These are phyloP conservation scores for Bradypodion ventrale DNA, from an alignment of 2,797 vertebrate species.

Conservation along the genomic window DNA sequence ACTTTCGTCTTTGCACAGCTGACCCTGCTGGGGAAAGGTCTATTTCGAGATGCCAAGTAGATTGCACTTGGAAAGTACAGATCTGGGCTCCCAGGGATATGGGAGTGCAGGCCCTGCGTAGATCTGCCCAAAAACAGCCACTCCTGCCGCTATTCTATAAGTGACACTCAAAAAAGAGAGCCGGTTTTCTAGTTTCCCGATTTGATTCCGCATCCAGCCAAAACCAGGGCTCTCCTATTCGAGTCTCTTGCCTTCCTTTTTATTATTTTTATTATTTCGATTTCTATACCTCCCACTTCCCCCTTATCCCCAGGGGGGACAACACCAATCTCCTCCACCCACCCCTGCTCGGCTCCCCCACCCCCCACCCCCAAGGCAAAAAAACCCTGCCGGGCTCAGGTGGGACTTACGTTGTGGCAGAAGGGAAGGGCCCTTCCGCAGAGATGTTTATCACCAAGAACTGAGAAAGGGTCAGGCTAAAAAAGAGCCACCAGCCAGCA, in stretches of 20 bases:
- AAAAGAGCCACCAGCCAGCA: conserved; percentile 84
- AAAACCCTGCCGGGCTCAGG: background rate
- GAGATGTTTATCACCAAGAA: conserved; percentile 74
- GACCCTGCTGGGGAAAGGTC: conserved; percentile 31
- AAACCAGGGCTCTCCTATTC: background rate
- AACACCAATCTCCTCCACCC: conserved; percentile 50
- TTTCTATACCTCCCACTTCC: too few relatives aligned
- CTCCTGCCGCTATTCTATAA: background rate
- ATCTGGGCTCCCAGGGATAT: background rate
- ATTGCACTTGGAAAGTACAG: conserved; percentile 21
- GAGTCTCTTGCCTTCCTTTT: background rate
- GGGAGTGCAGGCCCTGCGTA: background rate
- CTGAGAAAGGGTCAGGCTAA: conserved; percentile 83
- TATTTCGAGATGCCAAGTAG: conserved; percentile 22
- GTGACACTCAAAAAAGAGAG: background rate
- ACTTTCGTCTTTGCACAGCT: conserved; percentile 65
- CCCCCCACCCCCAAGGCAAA: conserved; percentile 10
- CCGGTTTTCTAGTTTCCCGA: conserved; percentile 3
- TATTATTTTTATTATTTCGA: background rate
- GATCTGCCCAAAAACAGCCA: background rate
- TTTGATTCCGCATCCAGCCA: background rate
- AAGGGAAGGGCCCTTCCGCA: conserved; percentile 89
- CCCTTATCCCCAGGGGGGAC: too few relatives aligned
- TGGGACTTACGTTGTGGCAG: conserved; percentile 88
- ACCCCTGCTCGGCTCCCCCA: conserved; percentile 13